Percentiles rank a stretch among this genome's conserved stretches.
These are phyloP conservation scores for Drosophila pegasa DNA, from an alignment of 2,888 invertebrate genomes.

Conservation along the genomic window DNA sequence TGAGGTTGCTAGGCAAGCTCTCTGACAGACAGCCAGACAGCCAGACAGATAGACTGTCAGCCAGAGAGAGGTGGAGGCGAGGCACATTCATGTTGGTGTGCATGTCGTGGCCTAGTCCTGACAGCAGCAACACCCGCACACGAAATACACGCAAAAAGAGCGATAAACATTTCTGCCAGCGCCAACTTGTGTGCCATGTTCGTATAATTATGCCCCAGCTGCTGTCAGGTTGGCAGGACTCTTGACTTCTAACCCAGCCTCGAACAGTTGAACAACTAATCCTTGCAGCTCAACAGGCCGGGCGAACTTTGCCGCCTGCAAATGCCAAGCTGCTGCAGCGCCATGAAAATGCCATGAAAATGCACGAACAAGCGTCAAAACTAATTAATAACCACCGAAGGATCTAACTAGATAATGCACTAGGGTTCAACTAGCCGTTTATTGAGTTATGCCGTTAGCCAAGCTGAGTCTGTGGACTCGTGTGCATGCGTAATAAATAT, in stretches of 20 bases:
- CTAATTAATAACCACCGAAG: slow-evolving; percentile 45
- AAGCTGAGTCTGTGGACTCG: not conserved
- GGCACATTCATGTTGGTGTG: slow-evolving; percentile 35
- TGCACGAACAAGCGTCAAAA: slow-evolving; percentile 45
- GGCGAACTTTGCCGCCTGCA: slow-evolving; percentile 23
- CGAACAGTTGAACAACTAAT: slow-evolving; percentile 32
- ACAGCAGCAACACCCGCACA: slow-evolving; percentile 23
- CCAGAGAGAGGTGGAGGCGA: slow-evolving; percentile 2
- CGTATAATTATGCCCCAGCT: slow-evolving; percentile 70
- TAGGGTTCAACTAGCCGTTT: slow-evolving; percentile 1
- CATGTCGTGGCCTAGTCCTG: slow-evolving; percentile 42
- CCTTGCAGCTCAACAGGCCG: slow-evolving; percentile 43
- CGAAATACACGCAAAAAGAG: slow-evolving; percentile 38
- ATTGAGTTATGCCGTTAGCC: slow-evolving; percentile 5
- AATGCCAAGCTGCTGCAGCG: slow-evolving; percentile 26
- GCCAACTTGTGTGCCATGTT: slow-evolving; percentile 51
- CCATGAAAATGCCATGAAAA: slow-evolving; percentile 39
- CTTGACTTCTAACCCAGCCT: slow-evolving; percentile 44
- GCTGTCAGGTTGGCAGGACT: slow-evolving; percentile 52
- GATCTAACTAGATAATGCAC: slow-evolving; percentile 29
- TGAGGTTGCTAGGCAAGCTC: slow-evolving; percentile 61
- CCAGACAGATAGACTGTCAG: not conserved
- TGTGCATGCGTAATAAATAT: not conserved
- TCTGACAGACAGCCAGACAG: not conserved
- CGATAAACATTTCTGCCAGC: slow-evolving; percentile 60